Conservation (phyloP, 2,113 vertebrate species). For the Urocitellus parryii region DNA sequence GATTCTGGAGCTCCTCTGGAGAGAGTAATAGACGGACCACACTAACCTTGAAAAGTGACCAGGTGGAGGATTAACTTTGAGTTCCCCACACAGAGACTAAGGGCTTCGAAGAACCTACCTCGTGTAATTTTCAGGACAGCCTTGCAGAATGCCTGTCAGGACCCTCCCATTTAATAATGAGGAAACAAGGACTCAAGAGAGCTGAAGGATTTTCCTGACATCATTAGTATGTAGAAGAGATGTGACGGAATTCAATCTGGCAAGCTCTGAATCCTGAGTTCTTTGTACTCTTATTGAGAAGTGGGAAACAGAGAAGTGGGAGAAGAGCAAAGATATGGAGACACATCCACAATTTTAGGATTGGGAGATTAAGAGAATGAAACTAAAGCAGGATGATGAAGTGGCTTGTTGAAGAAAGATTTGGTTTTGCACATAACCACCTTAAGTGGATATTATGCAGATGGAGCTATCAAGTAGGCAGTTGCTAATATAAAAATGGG, state of each 20-base stretch:
- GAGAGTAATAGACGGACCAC: background rate
- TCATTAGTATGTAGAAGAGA: background rate
- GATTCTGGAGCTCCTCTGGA: background rate
- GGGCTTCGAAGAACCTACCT: background rate
- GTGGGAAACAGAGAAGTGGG: background rate
- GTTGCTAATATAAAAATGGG: background rate
- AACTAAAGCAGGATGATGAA: background rate
- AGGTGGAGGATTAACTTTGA: background rate
- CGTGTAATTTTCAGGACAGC: background rate
- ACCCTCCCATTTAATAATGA: background rate
- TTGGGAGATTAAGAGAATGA: background rate
- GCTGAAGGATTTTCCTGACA: background rate
- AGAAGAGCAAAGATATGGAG: background rate
- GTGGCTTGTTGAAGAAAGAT: background rate
- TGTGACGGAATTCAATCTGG: background rate
- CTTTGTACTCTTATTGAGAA: background rate
- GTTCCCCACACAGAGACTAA: background rate
- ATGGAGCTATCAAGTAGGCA: background rate
- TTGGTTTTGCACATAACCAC: background rate
- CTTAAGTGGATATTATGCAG: background rate
- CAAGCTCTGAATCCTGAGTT: background rate
- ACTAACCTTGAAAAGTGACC: background rate
- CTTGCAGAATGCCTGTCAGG: background rate
- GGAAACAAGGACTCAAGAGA: background rate
- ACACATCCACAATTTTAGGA: background rate